These are phyloP conservation scores for Acanthopleura granulata DNA, from an alignment of 2,888 invertebrate species.

Conservation along the genomic window DNA sequence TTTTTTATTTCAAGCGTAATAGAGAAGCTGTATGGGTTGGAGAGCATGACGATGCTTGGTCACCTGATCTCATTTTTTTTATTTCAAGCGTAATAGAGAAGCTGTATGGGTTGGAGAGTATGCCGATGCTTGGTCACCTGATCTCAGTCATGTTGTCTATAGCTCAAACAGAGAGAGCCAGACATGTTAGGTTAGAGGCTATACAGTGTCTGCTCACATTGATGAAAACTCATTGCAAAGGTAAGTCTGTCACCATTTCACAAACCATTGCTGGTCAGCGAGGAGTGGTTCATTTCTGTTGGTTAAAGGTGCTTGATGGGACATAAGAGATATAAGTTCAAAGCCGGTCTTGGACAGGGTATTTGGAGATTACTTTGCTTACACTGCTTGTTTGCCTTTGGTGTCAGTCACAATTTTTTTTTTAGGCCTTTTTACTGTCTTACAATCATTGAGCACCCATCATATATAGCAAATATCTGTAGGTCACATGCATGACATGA, in stretches of 20 bases:
- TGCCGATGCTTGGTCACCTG: constrained; percentile 58
- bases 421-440: too few species aligned
- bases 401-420: too few species aligned
- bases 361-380: too few species aligned
- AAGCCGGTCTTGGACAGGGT: too few species aligned
- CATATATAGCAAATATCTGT: too few species aligned
- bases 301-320: too few species aligned
- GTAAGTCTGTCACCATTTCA: constrained; percentile 41
- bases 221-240: constrained; percentile 48
- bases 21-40: constrained; percentile 46
- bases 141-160: constrained; percentile 53
- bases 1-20: constrained; percentile 49
- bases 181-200: constrained; percentile 48
- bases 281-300: too few species aligned
- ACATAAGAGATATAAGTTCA: too few species aligned
- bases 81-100: constrained; percentile 48
- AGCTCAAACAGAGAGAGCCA: constrained; percentile 45
- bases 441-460: too few species aligned
- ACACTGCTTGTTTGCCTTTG: too few species aligned
- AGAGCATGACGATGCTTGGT: constrained; percentile 51
- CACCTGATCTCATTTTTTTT: constrained; percentile 32
- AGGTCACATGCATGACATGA: too few species aligned
- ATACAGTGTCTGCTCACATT: constrained; percentile 51
- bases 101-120: constrained; percentile 45
- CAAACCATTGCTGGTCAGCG: background rate